Evolutionary conservation across 2,888 invertebrate species (phyloP).

Genomic region (Parnassius glacialis): DNA sequence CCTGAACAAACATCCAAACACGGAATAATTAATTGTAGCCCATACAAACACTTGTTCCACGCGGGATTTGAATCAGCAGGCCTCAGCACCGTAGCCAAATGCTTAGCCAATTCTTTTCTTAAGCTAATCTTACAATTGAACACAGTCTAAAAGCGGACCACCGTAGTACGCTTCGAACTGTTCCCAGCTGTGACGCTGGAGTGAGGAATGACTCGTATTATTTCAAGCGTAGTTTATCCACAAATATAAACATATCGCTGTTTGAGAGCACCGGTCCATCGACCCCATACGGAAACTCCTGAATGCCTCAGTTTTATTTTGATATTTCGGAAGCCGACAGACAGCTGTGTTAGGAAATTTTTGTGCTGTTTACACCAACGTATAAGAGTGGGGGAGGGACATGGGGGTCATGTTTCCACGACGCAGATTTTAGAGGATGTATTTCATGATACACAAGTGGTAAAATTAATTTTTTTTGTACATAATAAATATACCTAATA

Average conservation of each 20-base stretch:
- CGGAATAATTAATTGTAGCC: no score
- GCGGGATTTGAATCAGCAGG: no score
- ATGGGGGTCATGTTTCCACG: no score
- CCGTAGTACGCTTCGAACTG: conserved; percentile 2
- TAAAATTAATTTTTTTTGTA: no score
- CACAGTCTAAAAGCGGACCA: conserved; percentile 1
- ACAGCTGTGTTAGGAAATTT: not conserved
- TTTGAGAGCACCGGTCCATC: conserved; percentile 45
- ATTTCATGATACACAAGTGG: no score
- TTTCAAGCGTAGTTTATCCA: conserved; percentile 41
- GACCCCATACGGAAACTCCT: conserved; percentile 38
- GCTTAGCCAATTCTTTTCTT: no score
- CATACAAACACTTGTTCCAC: no score
- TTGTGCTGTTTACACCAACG: not conserved
- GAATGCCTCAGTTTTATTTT: conserved; percentile 8
- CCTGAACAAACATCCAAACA: no score
- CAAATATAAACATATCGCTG: conserved; percentile 45
- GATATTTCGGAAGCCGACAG: conserved; percentile 4
- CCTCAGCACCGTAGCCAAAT: no score
- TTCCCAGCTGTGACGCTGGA: conserved; percentile 6
- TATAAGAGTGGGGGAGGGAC: no score
- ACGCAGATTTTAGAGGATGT: no score
- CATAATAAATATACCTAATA: no score
- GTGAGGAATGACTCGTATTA: conserved; percentile 38
- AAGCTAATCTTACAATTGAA: conserved; percentile 6